phyloP scores from a whole-genome alignment of 1,140 invertebrate species.

The Drosophila quadrilineata region DNA sequence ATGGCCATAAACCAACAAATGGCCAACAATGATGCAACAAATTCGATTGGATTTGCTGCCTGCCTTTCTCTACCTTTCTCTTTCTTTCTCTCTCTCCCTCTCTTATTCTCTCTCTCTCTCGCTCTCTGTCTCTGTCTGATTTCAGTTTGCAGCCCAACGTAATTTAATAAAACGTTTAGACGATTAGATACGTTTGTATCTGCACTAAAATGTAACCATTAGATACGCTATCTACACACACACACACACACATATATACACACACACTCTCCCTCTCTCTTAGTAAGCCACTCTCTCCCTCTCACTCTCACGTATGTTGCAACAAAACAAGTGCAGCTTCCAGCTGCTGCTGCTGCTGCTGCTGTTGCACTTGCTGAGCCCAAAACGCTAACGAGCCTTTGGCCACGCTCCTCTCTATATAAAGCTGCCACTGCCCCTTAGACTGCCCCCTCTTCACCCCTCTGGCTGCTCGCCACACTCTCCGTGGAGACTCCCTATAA shows the following conservation, averaged over 20 bases:
- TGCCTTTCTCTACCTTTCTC: too few species aligned
- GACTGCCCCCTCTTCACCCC: background rate
- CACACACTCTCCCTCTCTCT: too few species aligned
- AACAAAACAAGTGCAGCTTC: conserved; percentile 61
- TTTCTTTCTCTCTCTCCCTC: too few species aligned
- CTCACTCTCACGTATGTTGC: conserved; percentile 1
- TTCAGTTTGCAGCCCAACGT: conserved; percentile 60
- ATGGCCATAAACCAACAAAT: conserved; percentile 33
- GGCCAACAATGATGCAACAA: conserved; percentile 54
- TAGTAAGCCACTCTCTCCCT: too few species aligned
- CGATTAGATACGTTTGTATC: conserved; percentile 80
- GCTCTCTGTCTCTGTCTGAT: too few species aligned
- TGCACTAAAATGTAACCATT: conserved; percentile 79
- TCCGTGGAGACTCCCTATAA: background rate
- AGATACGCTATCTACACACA: conserved; percentile 71
- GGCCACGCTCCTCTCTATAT: conserved; percentile 67
- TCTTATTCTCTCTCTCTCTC: too few species aligned
- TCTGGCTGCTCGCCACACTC: background rate
- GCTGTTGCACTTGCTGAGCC: conserved; percentile 68
- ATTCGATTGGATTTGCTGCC: conserved; percentile 50
- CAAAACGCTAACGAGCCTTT: conserved; percentile 78
- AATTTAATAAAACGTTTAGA: conserved; percentile 80
- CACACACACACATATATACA: conserved; percentile 28
- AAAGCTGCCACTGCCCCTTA: background rate
- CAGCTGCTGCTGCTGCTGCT: conserved; percentile 38